Conservation (phyloP, 2,797 vertebrate species). For the Buphagus erythrorhynchus region DNA sequence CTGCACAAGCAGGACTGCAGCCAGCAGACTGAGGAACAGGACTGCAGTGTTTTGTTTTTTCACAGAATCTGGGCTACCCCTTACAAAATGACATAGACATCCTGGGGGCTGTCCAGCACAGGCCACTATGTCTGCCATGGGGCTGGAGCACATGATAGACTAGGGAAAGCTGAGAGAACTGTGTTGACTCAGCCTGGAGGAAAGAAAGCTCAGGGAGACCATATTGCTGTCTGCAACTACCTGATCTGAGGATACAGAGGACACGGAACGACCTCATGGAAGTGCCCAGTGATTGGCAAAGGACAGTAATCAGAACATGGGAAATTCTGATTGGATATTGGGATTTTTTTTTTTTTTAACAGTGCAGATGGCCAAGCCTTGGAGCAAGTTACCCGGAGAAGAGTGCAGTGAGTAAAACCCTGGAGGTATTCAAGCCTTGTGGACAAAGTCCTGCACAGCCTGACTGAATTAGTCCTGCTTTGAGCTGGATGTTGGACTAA, state of each 20-base stretch:
- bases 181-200: not conserved
- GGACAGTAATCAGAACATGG: not conserved
- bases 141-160: not conserved
- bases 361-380: not conserved
- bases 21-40: fast-evolving
- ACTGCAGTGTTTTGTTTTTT: not conserved
- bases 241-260: not conserved
- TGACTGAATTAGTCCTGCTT: not conserved
- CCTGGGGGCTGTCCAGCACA: not conserved
- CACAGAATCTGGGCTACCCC: not conserved
- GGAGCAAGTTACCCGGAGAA: not conserved
- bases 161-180: not conserved
- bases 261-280: not conserved
- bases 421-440: not conserved
- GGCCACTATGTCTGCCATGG: not conserved
- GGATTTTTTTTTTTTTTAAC: not conserved
- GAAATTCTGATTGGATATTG: not conserved
- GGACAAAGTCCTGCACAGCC: not conserved
- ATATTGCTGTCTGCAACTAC: not conserved
- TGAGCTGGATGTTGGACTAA: not conserved
- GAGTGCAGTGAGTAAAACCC: fast-evolving
- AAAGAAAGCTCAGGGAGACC: not conserved
- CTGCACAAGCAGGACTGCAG: not conserved
- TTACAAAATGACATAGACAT: not conserved
- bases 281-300: not conserved